Evolutionary conservation across 1,140 invertebrate species (phyloP).

Genomic region (Metaphire vulgaris): DNA sequence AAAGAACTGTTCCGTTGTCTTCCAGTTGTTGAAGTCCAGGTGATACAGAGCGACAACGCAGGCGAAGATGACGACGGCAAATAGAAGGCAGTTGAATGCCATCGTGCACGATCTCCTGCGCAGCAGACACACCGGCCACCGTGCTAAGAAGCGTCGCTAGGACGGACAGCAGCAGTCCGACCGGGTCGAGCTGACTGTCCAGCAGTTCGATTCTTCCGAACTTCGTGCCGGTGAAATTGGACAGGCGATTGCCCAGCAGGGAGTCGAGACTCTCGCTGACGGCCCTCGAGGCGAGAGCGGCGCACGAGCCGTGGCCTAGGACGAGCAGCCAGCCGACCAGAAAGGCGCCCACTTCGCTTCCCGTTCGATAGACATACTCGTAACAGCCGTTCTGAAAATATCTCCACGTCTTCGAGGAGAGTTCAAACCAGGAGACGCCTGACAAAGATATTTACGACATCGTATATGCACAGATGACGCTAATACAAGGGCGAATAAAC

Average conservation of each 20-base stretch:
- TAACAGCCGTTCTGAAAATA: neutral
- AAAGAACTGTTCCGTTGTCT: neutral
- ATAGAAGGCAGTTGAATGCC: neutral
- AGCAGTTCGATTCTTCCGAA: neutral
- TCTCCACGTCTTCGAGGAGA: neutral
- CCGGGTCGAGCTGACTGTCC: neutral
- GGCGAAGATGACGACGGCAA: neutral
- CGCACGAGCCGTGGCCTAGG: neutral
- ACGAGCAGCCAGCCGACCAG: neutral
- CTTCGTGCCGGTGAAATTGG: neutral
- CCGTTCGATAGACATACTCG: neutral
- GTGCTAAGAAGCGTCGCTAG: neutral
- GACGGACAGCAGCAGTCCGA: neutral
- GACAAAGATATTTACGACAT: neutral
- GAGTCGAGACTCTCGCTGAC: neutral
- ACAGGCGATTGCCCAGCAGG: neutral
- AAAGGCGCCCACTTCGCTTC: neutral
- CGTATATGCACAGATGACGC: too few species aligned
- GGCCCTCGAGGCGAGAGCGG: neutral
- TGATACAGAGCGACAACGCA: neutral
- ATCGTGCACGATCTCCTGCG: neutral
- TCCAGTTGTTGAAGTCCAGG: neutral
- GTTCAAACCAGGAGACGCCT: neutral
- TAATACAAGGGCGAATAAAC: neutral
- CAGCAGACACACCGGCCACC: neutral